These are phyloP conservation scores for Anolis carolinensis DNA, from an alignment of 2,113 vertebrate genomes.

Conservation along the genomic window DNA sequence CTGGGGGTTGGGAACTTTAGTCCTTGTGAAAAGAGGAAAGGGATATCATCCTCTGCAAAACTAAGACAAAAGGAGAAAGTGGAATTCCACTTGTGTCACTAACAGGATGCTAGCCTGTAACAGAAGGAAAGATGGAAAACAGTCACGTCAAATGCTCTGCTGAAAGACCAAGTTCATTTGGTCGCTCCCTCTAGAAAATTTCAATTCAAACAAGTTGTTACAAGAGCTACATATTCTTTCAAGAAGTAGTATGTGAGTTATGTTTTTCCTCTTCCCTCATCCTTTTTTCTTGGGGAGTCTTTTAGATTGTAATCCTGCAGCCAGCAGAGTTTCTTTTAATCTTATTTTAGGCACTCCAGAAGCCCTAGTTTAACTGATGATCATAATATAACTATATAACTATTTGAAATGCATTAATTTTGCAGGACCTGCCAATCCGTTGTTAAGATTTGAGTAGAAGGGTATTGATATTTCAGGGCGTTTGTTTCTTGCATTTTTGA, in stretches of 20 bases:
- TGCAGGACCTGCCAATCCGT: not conserved
- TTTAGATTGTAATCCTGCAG: not conserved
- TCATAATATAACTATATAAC: not conserved
- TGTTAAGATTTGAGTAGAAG: not conserved
- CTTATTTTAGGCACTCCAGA: not conserved
- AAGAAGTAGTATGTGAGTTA: not conserved
- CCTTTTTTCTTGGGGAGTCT: not conserved
- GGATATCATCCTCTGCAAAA: too few relatives aligned
- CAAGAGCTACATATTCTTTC: not conserved
- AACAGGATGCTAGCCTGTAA: too few relatives aligned
- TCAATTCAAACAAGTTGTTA: not conserved
- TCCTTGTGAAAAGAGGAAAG: too few relatives aligned
- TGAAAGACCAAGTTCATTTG: not conserved
- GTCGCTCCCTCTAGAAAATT: not conserved
- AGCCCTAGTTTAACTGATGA: not conserved
- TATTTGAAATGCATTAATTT: not conserved
- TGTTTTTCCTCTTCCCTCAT: not conserved
- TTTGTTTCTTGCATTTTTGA: not conserved
- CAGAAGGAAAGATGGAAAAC: not conserved
- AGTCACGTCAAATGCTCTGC: not conserved
- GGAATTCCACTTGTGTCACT: too few relatives aligned
- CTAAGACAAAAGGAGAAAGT: too few relatives aligned
- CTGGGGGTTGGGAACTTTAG: too few relatives aligned
- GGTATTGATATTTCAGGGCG: not conserved
- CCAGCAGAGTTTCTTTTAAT: not conserved